Conservation (phyloP, 1,140 invertebrate species). For the Eueides isabella region DNA sequence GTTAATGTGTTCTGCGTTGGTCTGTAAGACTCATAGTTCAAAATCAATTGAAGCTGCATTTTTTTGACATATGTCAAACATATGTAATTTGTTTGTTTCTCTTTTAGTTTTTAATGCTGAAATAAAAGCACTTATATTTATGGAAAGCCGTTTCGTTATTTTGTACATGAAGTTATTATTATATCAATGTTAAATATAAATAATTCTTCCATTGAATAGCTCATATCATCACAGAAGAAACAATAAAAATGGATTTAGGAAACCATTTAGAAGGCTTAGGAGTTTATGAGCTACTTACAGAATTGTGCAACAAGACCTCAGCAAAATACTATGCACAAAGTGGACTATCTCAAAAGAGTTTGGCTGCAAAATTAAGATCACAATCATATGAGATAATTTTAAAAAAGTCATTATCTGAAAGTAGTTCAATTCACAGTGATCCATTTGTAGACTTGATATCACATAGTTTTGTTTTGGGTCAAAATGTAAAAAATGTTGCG, state of each 20-base stretch:
- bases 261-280: conserved; percentile 45
- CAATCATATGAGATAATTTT: conserved; percentile 71
- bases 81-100: too few species aligned
- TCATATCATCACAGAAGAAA: not conserved
- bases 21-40: too few species aligned
- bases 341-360: conserved; percentile 55
- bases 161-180: too few species aligned
- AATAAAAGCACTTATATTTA: not conserved
- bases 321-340: conserved; percentile 56
- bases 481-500: conserved; percentile 60
- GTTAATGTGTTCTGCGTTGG: too few species aligned
- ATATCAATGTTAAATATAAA: not conserved
- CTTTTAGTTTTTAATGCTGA: not conserved
- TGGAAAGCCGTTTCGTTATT: too few species aligned
- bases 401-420: conserved; percentile 52
- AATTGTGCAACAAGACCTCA: conserved; percentile 64
- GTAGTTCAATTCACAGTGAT: conserved; percentile 44
- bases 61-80: too few species aligned
- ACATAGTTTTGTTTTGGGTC: conserved; percentile 60
- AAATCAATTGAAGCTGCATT: too few species aligned
- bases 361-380: conserved; percentile 64
- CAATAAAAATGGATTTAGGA: conserved; percentile 18
- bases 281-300: conserved; percentile 67
- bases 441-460: conserved; percentile 63
- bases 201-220: not conserved